Base-by-base conservation (phyloP, 2,888 invertebrate species). In the Lycaena phlaeas region DNA sequence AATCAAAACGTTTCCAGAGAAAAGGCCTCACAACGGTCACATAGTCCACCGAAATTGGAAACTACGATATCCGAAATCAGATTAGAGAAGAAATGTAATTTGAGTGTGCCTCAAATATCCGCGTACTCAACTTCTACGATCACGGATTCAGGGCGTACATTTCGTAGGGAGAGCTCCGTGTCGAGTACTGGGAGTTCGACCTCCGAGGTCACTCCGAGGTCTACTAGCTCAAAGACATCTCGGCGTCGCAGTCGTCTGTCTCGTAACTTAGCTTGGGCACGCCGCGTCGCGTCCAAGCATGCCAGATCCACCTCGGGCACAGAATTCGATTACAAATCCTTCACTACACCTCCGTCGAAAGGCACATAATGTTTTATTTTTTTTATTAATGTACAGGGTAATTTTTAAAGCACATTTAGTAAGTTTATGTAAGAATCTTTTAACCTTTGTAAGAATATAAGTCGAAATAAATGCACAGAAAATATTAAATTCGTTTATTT, bases 21-120 rank as follows among this genome's bases (percentile, higher is more conserved):
- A 30, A 15, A 7, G 12, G 41, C 46, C 28, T 31, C 36, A 1
- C 28, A 38, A 12, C 57, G 59, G 17, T 43, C 60, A 1, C 49
- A 46, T 9, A 78, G 74, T 50, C 78, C 75, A 2, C 81, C 82
- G 2, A 63, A 65, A 54, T 57, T 82, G 46, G 71, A 76, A 28
- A 67, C 77, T 1, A 57, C 69, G 0, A 62, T 81, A 2, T 67
- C 74, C 7, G 70, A 84, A 49, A 49, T 79, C 39, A 70, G 60
- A 36, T 51, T 72, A 15, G 58, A 59, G 2, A 67, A 54, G 39
- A 43, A 49, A 14, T 38, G 6, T 6, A 2, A 4, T 2, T 48
- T 46, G 22, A 53, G 42, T 5, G 43, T 41, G 36, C 34, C 49
- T 2, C 44, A 49, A 18, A 22, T 41, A 26, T 56, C 57, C 6